phyloP scores from a whole-genome alignment of 2,797 vertebrate species.

The Oreortyx pictus region DNA sequence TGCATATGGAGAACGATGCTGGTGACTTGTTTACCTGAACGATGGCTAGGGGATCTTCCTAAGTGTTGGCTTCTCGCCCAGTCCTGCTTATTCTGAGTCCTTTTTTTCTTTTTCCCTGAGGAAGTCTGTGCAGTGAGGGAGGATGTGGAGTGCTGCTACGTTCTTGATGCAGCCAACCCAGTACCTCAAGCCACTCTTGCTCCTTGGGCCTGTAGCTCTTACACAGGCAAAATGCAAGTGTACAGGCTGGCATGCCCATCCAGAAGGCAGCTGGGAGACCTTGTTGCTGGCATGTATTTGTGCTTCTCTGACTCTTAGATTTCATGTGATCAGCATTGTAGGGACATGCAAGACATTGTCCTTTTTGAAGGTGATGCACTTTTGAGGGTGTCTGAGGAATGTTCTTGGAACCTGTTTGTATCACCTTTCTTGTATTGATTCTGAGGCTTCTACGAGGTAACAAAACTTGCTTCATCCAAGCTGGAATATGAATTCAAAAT shows the following conservation, averaged over 20 bases:
- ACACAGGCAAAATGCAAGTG: not conserved
- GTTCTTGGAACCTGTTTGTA: not conserved
- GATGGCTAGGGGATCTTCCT: conserved; percentile 50
- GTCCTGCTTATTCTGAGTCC: not conserved
- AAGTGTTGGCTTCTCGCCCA: conserved; percentile 44
- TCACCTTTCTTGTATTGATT: not conserved
- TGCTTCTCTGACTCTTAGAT: not conserved
- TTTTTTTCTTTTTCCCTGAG: not conserved
- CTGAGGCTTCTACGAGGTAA: not conserved
- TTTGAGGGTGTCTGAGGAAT: not conserved
- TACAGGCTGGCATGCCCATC: not conserved
- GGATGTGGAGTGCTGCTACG: not conserved
- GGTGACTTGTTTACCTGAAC: conserved; percentile 46
- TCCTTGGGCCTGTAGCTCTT: not conserved
- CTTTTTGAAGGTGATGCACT: not conserved
- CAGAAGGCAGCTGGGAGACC: not conserved
- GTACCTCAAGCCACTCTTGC: not conserved
- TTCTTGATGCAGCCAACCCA: not conserved
- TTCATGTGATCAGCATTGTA: not conserved
- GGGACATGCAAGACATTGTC: not conserved
- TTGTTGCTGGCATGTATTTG: not conserved
- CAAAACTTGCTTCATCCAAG: not conserved
- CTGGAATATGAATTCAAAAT: not conserved
- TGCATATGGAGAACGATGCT: conserved; percentile 56
- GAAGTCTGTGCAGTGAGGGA: conserved; percentile 7